phyloP scores from a whole-genome alignment of 2,888 invertebrate species.

The Tenthredo notha region DNA sequence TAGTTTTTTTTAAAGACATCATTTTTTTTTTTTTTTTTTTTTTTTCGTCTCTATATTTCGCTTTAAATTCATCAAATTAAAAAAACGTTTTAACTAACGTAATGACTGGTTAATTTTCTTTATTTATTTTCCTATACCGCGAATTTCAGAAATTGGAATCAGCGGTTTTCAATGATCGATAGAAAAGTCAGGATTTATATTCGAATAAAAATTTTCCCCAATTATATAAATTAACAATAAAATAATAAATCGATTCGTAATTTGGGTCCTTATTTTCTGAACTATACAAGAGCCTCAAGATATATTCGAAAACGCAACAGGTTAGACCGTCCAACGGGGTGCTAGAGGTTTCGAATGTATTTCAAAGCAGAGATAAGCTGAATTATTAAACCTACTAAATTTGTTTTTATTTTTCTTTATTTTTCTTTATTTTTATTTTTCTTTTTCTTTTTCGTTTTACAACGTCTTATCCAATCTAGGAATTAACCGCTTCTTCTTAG shows the following conservation, averaged over 20 bases:
- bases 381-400: background rate
- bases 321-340: slow-evolving; percentile 9
- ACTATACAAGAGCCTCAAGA: background rate
- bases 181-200: background rate
- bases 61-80: background rate
- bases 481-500: slow-evolving; percentile 29
- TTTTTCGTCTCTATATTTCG: too few relatives aligned
- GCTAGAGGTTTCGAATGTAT: background rate
- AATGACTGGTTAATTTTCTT: background rate
- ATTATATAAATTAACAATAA: background rate
- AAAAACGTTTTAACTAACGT: background rate
- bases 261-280: background rate
- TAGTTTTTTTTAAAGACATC: background rate
- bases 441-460: background rate
- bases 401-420: background rate
- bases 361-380: background rate
- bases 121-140: background rate
- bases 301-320: slow-evolving; percentile 35
- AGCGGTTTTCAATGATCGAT: background rate
- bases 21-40: too few relatives aligned
- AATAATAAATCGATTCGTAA: background rate
- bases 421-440: background rate
- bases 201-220: background rate
- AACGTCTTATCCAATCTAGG: background rate
- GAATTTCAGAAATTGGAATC: background rate